Base-by-base conservation (phyloP, 2,797 vertebrate species). In the Tenualosa ilisha region DNA sequence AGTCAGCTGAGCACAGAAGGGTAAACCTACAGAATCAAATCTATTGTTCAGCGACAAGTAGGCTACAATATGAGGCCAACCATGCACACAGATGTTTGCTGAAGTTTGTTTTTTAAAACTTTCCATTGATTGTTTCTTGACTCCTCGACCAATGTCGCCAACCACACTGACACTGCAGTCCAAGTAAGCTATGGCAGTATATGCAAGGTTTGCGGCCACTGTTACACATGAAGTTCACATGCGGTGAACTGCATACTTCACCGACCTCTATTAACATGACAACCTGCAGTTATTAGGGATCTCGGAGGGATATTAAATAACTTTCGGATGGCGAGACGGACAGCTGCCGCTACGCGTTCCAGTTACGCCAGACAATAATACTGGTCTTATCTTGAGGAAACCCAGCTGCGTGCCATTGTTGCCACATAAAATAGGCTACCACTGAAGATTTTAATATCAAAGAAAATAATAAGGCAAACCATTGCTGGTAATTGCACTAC, bases 361-460 rank as follows among this genome's bases (percentile, higher is more conserved):
- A 72, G 68, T 72, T 37, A 72, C 40, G 68, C 26, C 68, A 72
- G 68, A 72, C 68, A 72, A 72, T 72, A 72, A 72, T 72, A 15
- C 68, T 40, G 68, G 31, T 72, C 68, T 72, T 72, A 72, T 72
- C 68, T 31, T 31, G 54, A 72, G 37, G 68, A 72, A 72, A 72
- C 68, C 31, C 15, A 72, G 12, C 68, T 72, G 68, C 68, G 3
- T 40, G 37, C 15, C 31, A 37, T 6, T 72, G 68, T 72, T 26
- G 26, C 68, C 31, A 43, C 68, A 75, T 75, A 43, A 40, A 40
- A 26, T 65, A 46, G 46, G 46, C 46, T 46, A 31, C 24, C 24
- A 26, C 63, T 12, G 13, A 75, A 15, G 31, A 75, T 11, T 31
- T 12, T 24, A 31, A 68, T 68, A 68, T 68, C 31, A 40, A 13